Conservation (phyloP, 2,113 vertebrate species). For the cattle (Bos taurus) region ARS-UCD2.0 NC_037333.1:113419501-113420000, state of each 20-base stretch:
- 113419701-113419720: not conserved
- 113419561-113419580: not conserved
- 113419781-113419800: not conserved
- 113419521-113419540: rapidly evolving
- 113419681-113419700: not conserved
- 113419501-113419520: not conserved
- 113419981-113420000: rapidly evolving
- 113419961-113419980: too few relatives aligned
- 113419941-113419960: rapidly evolving
- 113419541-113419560: not conserved
- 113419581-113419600: rapidly evolving
- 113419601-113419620: rapidly evolving
- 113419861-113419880: not conserved
- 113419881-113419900: rapidly evolving
- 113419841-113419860: rapidly evolving
- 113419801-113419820: not conserved
- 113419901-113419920: rapidly evolving
- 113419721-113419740: not conserved
- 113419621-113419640: rapidly evolving
- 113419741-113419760: not conserved
- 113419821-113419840: not conserved
- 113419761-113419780: not conserved
- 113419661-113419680: not conserved
- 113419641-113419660: rapidly evolving
- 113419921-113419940: rapidly evolving